phyloP scores from a whole-genome alignment of 2,113 vertebrate species.

The Nyctereutes procyonoides region DNA sequence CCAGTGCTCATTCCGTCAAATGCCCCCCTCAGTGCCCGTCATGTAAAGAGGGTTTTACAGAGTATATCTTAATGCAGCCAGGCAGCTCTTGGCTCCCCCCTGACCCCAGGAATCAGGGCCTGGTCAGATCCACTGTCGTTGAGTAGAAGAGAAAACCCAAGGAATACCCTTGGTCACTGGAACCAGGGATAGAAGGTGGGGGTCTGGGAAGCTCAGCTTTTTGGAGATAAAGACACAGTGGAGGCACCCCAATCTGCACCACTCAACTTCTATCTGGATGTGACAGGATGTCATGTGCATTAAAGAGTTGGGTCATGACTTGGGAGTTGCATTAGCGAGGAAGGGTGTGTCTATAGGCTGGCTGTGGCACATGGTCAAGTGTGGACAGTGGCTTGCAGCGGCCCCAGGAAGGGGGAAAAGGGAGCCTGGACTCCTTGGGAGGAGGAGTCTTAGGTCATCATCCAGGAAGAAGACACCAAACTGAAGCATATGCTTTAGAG shows the following conservation, averaged over 20 bases:
- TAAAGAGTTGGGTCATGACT: not conserved
- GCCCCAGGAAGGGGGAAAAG: not conserved
- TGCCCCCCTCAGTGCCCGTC: no score
- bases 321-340: not conserved
- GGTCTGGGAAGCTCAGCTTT: not conserved
- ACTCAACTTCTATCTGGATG: not conserved
- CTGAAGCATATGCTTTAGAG: not conserved
- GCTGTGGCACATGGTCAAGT: not conserved
- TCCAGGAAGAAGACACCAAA: not conserved
- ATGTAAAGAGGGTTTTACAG: not conserved
- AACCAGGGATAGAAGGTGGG: not conserved
- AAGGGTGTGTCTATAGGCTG: not conserved
- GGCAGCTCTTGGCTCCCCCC: rapidly evolving
- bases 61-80: not conserved
- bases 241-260: not conserved
- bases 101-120: rapidly evolving
- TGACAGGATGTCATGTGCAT: not conserved
- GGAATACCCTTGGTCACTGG: not conserved
- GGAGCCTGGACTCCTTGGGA: not conserved
- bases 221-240: not conserved
- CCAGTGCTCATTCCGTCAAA: no score
- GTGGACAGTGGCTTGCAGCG: not conserved
- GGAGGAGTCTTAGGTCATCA: not conserved
- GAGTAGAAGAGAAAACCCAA: not conserved
- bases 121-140: not conserved